These are phyloP conservation scores for Gobius niger DNA, from an alignment of 2,113 vertebrate genomes.

Conservation along the genomic window DNA sequence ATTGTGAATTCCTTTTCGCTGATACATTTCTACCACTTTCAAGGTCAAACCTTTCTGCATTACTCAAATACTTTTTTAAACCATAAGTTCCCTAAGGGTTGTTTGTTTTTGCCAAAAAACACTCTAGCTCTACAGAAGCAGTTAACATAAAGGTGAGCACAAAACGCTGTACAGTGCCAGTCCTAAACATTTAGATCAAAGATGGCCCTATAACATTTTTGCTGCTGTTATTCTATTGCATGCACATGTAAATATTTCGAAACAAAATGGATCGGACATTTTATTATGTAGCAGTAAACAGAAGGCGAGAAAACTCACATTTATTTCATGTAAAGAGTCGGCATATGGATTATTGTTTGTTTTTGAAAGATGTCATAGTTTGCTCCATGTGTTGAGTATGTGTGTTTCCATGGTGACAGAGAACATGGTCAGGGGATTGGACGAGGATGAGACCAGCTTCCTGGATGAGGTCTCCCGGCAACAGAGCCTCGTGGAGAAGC, in stretches of 20 bases:
- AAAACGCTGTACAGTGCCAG: background rate
- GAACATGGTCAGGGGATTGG: constrained; percentile 98
- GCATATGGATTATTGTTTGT: constrained; percentile 18
- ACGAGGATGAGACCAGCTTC: constrained; percentile 93
- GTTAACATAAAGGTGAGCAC: too few relatives aligned
- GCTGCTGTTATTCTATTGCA: background rate
- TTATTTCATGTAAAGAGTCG: background rate
- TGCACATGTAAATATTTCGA: background rate
- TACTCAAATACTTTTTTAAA: too few relatives aligned
- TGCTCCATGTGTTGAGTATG: constrained; percentile 41
- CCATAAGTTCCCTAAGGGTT: too few relatives aligned
- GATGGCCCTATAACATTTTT: background rate
- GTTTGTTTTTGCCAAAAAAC: background rate
- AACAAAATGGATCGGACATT: background rate
- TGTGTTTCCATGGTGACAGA: constrained; percentile 79
- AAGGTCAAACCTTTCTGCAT: background rate
- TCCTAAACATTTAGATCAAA: background rate
- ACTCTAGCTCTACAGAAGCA: background rate
- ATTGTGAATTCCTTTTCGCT: background rate
- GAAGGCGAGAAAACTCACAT: background rate
- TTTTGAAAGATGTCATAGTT: constrained; percentile 26
- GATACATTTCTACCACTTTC: background rate
- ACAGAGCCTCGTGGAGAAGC: constrained; percentile 92
- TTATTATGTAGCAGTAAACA: background rate
- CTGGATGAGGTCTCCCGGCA: constrained; percentile 97